These are phyloP conservation scores for Sinocyclocheilus maitianheensis DNA, from an alignment of 2,113 vertebrate genomes.

Conservation along the genomic window DNA sequence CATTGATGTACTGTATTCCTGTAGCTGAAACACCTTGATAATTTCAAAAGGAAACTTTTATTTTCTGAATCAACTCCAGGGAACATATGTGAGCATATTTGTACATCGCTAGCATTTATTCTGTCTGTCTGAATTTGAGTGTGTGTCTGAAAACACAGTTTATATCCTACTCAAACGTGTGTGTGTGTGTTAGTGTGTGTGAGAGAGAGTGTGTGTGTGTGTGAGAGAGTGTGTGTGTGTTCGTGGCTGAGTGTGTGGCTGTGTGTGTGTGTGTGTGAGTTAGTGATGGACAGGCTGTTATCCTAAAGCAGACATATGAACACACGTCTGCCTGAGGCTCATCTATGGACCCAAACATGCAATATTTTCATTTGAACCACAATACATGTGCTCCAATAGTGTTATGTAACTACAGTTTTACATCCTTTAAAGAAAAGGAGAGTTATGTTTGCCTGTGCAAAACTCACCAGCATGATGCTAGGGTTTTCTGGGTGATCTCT, in stretches of 20 bases:
- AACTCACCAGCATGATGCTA: neutral
- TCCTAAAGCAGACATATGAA: neutral
- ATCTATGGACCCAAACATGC: neutral
- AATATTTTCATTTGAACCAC: neutral
- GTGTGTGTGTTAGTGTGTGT: too few relatives aligned
- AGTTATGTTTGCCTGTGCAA: neutral
- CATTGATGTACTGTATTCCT: constrained; percentile 29
- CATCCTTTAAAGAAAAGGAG: neutral
- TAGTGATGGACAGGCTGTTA: neutral
- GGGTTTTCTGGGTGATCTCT: neutral
- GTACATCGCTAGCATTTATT: too few relatives aligned
- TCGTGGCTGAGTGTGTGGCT: too few relatives aligned
- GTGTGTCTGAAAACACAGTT: neutral
- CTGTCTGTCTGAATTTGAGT: too few relatives aligned
- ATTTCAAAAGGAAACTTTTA: constrained; percentile 20
- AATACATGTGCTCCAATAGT: neutral
- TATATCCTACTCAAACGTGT: neutral
- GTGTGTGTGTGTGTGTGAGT: too few relatives aligned
- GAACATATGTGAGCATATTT: too few relatives aligned
- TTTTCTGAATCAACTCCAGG: neutral
- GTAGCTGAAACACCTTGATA: constrained; percentile 34
- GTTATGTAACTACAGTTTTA: neutral
- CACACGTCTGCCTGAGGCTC: neutral
- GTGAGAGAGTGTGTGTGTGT: too few relatives aligned
- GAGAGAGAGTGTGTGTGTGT: too few relatives aligned